phyloP scores from a whole-genome alignment of 2,888 invertebrate species.

The Xestia ashworthii region DNA sequence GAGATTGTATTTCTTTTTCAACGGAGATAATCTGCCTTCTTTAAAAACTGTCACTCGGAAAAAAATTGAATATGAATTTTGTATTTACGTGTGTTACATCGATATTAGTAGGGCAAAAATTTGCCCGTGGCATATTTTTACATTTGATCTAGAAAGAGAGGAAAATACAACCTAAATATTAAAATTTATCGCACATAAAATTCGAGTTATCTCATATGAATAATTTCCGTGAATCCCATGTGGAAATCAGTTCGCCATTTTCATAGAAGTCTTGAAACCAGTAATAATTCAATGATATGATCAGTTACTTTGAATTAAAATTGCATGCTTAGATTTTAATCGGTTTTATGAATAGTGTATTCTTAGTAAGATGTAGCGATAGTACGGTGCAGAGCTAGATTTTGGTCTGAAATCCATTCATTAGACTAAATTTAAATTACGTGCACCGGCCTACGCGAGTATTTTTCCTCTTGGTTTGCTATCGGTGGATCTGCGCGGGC shows the following conservation, averaged over 20 bases:
- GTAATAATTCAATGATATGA: conserved; percentile 63
- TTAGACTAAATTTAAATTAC: conserved; percentile 62
- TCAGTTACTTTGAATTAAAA: conserved; percentile 67
- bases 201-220: conserved; percentile 32
- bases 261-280: conserved; percentile 51
- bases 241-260: conserved; percentile 50
- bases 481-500: conserved; percentile 73
- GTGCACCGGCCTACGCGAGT: conserved; percentile 66
- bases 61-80: not conserved
- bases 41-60: conserved; percentile 1
- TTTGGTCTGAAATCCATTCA: conserved; percentile 68
- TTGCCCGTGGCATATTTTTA: conserved; percentile 3
- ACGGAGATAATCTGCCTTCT: not conserved
- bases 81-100: not conserved
- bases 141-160: conserved; percentile 20
- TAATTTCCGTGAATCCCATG: conserved; percentile 38
- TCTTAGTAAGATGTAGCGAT: conserved; percentile 64
- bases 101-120: not conserved
- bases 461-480: conserved; percentile 67
- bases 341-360: conserved; percentile 59
- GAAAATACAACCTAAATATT: conserved; percentile 35
- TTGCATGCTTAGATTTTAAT: conserved; percentile 61
- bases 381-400: conserved; percentile 46
- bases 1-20: conserved; percentile 11
- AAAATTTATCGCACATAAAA: conserved; percentile 49